Conservation (phyloP, 1,140 invertebrate species). For the Drosophila virilis region DNA sequence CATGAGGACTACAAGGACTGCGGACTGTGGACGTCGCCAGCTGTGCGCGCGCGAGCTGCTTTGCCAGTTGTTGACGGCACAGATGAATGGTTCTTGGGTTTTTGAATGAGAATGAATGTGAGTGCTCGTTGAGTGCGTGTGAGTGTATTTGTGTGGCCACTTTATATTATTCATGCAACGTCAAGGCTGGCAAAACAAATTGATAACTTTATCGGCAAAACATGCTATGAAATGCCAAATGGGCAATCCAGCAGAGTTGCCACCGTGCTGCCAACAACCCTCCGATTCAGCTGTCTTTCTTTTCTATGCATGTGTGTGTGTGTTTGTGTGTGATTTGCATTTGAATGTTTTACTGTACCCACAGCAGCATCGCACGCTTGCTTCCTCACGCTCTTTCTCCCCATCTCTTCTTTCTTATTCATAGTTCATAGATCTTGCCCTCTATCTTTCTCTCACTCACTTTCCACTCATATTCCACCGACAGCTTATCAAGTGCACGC, state of each 20-base stretch:
- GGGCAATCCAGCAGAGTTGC: conserved; percentile 39
- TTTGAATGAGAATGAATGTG: conserved; percentile 28
- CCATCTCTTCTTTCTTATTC: background rate
- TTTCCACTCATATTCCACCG: background rate
- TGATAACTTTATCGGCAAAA: conserved; percentile 83
- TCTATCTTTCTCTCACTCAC: background rate
- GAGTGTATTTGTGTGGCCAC: conserved; percentile 44
- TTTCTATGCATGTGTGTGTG: conserved; percentile 26
- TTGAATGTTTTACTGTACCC: conserved; percentile 47
- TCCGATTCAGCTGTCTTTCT: conserved; percentile 2
- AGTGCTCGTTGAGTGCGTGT: background rate
- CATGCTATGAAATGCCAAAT: conserved; percentile 77
- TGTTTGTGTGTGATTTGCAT: conserved; percentile 70
- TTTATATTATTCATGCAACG: conserved; percentile 81
- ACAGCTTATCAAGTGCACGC: background rate
- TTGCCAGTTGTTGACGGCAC: conserved; percentile 47
- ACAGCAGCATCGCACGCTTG: background rate
- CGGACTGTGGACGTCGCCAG: conserved; percentile 31
- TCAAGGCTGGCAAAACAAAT: conserved; percentile 78
- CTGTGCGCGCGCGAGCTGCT: conserved; percentile 27
- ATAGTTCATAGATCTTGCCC: conserved; percentile 3
- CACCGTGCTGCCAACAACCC: background rate
- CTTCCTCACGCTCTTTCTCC: background rate
- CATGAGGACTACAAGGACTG: background rate
- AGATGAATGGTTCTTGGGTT: conserved; percentile 46